phyloP scores from a whole-genome alignment of 2,797 vertebrate genomes.

The Cichlasoma orientale region DNA sequence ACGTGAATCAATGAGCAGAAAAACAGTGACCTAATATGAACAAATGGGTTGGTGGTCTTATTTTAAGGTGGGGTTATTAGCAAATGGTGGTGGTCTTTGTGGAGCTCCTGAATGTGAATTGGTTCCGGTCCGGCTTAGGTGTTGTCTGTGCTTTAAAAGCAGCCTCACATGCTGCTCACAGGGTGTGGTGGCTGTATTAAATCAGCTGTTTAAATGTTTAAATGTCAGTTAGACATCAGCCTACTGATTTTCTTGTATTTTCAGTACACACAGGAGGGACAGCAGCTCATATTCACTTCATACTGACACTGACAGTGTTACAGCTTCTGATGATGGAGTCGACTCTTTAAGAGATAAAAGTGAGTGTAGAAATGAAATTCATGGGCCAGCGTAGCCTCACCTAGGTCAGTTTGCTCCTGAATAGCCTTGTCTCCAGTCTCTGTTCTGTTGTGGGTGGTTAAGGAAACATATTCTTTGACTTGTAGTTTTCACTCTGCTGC shows the following conservation, averaged over 20 bases:
- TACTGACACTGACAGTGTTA: not conserved
- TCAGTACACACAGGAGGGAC: not conserved
- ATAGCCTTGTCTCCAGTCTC: not conserved
- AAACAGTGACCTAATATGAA: not conserved
- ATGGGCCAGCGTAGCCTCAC: not conserved
- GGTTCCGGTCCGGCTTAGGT: not conserved
- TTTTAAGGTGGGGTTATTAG: not conserved
- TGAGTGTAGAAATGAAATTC: not conserved
- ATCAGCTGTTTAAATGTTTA: not conserved
- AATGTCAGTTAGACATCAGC: not conserved
- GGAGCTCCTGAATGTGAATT: not conserved
- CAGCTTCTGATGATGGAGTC: not conserved
- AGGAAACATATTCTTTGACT: not conserved
- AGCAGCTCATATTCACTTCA: not conserved
- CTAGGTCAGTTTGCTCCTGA: not conserved
- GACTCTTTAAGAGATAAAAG: not conserved
- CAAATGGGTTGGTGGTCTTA: not conserved
- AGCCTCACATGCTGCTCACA: not conserved
- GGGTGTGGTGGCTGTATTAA: not conserved
- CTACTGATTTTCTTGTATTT: not conserved
- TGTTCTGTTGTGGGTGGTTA: not conserved
- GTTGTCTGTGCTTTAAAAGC: not conserved
- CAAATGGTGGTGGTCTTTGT: not conserved
- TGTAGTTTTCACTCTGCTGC: not conserved
- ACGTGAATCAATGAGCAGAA: not conserved